Percentiles rank a stretch among this genome's conserved stretches.
Evolutionary conservation across 1,140 invertebrate genomes (phyloP).

Genomic region (Chironomus tepperi): DNA sequence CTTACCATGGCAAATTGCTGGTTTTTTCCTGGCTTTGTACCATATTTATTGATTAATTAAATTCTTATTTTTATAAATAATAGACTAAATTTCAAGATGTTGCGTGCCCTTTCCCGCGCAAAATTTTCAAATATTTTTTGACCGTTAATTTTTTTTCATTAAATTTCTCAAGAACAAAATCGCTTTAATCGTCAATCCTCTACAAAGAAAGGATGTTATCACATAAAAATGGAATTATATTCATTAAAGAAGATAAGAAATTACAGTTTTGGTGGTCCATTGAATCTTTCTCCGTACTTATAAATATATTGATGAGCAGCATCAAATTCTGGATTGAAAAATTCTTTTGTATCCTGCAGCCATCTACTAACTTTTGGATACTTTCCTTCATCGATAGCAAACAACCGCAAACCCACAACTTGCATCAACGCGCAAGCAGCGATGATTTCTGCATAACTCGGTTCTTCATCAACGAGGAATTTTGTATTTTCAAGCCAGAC

Average conservation of each 20-base stretch:
- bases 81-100: too few relatives aligned
- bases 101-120: too few relatives aligned
- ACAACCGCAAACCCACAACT: constrained; percentile 38
- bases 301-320: not conserved
- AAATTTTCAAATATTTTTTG: too few relatives aligned
- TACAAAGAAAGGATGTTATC: too few relatives aligned
- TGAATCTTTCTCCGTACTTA: constrained; percentile 16
- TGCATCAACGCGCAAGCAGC: constrained; percentile 79
- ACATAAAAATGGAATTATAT: too few relatives aligned
- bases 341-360: not conserved
- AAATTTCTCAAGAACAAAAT: too few relatives aligned
- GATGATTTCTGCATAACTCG: constrained; percentile 68
- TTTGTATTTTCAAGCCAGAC: constrained; percentile 52
- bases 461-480: constrained; percentile 57
- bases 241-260: too few relatives aligned
- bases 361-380: not conserved
- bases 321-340: constrained; percentile 9
- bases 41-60: constrained; percentile 7
- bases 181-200: too few relatives aligned
- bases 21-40: constrained; percentile 30
- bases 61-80: not conserved
- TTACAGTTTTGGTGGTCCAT: not conserved
- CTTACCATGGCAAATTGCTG: constrained; percentile 49
- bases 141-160: too few relatives aligned
- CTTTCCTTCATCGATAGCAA: not conserved